Evolutionary conservation across 2,888 invertebrate species (phyloP).

Genomic region (Drosophila subquinaria): DNA sequence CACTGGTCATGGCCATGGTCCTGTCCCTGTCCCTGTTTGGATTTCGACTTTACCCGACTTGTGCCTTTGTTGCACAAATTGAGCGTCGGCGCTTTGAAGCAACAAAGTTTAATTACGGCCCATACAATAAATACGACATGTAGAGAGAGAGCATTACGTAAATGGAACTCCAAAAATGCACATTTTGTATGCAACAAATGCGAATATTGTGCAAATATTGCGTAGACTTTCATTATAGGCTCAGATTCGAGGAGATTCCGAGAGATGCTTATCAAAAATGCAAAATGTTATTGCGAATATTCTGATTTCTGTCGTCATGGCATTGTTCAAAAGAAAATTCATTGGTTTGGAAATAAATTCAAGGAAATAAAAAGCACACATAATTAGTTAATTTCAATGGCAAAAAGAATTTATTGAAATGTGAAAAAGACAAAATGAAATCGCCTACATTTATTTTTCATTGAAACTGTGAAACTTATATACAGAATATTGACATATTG

Average conservation of each 20-base stretch:
- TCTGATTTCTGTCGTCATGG: not conserved
- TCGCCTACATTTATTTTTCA: not conserved
- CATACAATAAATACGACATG: slow-evolving; percentile 54
- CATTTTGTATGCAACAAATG: slow-evolving; percentile 62
- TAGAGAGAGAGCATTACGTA: slow-evolving; percentile 11
- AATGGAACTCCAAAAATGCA: slow-evolving; percentile 60
- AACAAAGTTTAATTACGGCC: slow-evolving; percentile 77
- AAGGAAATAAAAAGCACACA: not conserved
- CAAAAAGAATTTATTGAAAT: not conserved
- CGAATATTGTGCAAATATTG: slow-evolving; percentile 67
- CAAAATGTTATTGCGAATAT: slow-evolving; percentile 16
- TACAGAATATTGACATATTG: no score
- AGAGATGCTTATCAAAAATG: slow-evolving; percentile 38
- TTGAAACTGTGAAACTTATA: not conserved
- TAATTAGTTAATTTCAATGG: not conserved
- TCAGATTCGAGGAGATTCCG: not conserved
- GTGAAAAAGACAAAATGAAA: not conserved
- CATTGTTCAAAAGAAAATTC: slow-evolving; percentile 3
- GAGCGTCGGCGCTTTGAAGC: slow-evolving; percentile 76
- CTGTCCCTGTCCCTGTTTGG: slow-evolving; percentile 36
- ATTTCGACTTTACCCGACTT: slow-evolving; percentile 42
- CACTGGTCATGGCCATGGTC: slow-evolving; percentile 4
- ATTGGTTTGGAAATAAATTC: slow-evolving; percentile 4
- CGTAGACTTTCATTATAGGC: slow-evolving; percentile 18
- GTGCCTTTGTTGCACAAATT: slow-evolving; percentile 76